These are phyloP conservation scores for Formica exsecta DNA, from an alignment of 1,140 invertebrate species.

Conservation along the genomic window DNA sequence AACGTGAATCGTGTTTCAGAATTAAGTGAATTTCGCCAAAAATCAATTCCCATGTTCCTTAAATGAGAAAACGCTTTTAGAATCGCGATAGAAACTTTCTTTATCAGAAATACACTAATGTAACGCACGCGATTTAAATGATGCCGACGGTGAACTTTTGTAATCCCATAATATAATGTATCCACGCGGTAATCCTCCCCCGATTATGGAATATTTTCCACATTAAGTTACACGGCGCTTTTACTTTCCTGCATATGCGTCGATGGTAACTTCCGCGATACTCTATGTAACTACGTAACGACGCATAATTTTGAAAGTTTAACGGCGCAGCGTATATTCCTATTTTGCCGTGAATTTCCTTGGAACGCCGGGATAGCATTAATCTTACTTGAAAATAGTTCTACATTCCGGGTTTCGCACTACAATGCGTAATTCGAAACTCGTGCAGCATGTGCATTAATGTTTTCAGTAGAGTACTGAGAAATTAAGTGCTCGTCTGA, in stretches of 20 bases:
- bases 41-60: not conserved
- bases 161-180: not conserved
- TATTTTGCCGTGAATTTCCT: slow-evolving; percentile 64
- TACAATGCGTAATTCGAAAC: slow-evolving; percentile 62
- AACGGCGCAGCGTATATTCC: slow-evolving; percentile 58
- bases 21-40: not conserved
- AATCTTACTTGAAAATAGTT: slow-evolving; percentile 66
- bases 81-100: not conserved
- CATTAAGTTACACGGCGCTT: slow-evolving; percentile 60
- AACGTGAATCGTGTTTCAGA: not conserved
- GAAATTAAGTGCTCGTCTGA: slow-evolving; percentile 53
- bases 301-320: slow-evolving; percentile 66
- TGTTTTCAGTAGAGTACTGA: slow-evolving; percentile 47
- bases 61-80: not conserved
- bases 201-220: slow-evolving; percentile 55
- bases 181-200: not conserved
- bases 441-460: slow-evolving; percentile 60
- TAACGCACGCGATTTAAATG: not conserved
- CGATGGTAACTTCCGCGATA: slow-evolving; percentile 58
- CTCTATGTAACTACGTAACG: slow-evolving; percentile 60
- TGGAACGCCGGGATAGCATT: slow-evolving; percentile 62
- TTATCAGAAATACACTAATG: slow-evolving; percentile 11
- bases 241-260: slow-evolving; percentile 60
- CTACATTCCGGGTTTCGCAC: slow-evolving; percentile 62
- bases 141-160: slow-evolving; percentile 17